Conservation (phyloP, 2,888 invertebrate species). For the Kryphioiulus occultus region DNA sequence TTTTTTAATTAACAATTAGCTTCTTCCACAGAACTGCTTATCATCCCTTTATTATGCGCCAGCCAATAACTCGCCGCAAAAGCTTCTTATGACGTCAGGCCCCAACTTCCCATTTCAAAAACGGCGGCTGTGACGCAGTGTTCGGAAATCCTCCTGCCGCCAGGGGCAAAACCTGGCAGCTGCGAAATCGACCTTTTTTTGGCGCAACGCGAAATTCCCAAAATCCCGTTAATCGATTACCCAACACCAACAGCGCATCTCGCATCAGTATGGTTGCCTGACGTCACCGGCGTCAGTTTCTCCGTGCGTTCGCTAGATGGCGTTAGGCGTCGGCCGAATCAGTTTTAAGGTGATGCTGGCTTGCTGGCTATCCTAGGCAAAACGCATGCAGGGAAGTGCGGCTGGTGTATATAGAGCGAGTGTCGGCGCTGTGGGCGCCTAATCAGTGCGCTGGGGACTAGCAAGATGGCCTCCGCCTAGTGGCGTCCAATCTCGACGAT, state of each 20-base stretch:
- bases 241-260: background rate
- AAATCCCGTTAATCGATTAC: background rate
- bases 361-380: background rate
- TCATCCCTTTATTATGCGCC: no score
- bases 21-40: no score
- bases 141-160: no score
- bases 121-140: no score
- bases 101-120: no score
- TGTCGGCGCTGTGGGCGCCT: background rate
- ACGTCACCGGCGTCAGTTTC: background rate
- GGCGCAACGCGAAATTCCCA: background rate
- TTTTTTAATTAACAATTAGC: no score
- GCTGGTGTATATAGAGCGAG: background rate
- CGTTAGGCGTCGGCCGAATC: background rate
- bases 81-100: no score
- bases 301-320: background rate
- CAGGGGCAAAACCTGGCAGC: background rate
- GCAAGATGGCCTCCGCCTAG: conserved; percentile 32
- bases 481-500: background rate
- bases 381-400: background rate
- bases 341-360: background rate
- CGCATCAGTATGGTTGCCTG: background rate
- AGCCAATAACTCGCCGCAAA: no score
- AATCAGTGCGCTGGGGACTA: background rate
- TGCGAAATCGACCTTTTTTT: background rate